Evolutionary conservation across 30 jellyfish, hydroid and myxozoan species (phyloP).

Genomic region (Calvadosia cruxmelitensis): DNA sequence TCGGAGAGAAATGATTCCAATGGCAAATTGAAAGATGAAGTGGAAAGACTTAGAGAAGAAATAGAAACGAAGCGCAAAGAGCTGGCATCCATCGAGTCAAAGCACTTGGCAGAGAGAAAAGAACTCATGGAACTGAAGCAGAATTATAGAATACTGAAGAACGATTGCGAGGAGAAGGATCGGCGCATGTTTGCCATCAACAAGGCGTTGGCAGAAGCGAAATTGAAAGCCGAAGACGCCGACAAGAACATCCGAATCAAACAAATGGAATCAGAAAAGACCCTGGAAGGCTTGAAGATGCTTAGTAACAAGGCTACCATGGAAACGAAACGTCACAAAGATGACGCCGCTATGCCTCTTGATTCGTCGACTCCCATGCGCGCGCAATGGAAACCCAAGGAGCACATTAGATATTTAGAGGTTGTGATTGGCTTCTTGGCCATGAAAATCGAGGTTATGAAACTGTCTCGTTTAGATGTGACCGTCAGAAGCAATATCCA

Average conservation of each 20-base stretch:
- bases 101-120: not conserved
- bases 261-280: not conserved
- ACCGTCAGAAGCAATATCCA: not conserved
- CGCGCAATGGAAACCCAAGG: not conserved
- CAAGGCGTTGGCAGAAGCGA: not conserved
- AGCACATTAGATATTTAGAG: not conserved
- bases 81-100: not conserved
- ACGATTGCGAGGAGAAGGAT: not conserved
- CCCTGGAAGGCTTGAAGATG: no score
- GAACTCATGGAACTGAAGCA: not conserved
- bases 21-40: not conserved
- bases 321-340: not conserved
- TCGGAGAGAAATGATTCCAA: no score
- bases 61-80: not conserved
- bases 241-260: not conserved
- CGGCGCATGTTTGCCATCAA: not conserved
- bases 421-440: not conserved
- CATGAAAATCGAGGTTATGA: not conserved
- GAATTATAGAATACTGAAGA: not conserved
- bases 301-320: not conserved
- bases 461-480: not conserved
- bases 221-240: not conserved
- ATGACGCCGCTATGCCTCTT: not conserved
- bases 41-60: not conserved
- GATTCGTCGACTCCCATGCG: not conserved